Conservation (phyloP, 2,113 vertebrate genomes). For the Nothoprocta perdicaria region DNA sequence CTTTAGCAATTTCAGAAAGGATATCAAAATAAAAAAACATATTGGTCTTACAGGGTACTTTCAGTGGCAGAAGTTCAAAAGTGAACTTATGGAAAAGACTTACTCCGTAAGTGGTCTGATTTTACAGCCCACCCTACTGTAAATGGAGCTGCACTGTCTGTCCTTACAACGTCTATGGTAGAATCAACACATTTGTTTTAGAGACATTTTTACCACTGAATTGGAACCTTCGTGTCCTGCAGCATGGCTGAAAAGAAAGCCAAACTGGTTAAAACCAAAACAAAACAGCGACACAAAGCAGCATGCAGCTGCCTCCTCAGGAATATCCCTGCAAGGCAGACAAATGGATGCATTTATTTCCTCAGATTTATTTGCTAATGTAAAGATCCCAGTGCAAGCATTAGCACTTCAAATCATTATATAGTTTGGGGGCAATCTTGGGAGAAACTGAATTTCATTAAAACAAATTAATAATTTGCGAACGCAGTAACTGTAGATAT, state of each 20-base stretch:
- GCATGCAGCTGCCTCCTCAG: conserved; percentile 57
- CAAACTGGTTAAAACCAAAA: conserved; percentile 47
- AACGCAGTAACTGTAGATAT: neutral
- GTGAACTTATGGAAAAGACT: neutral
- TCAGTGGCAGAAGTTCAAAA: neutral
- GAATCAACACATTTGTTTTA: neutral
- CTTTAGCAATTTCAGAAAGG: neutral
- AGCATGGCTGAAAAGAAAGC: conserved; percentile 46
- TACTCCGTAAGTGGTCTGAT: fast-evolving
- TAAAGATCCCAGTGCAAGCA: conserved; percentile 51
- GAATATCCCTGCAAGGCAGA: conserved; percentile 64
- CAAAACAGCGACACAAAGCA: conserved; percentile 35
- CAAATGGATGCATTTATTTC: conserved; percentile 52
- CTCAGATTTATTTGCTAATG: conserved; percentile 56
- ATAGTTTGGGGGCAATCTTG: conserved; percentile 27
- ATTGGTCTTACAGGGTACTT: neutral
- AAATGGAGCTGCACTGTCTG: neutral
- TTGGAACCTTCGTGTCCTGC: conserved; percentile 31
- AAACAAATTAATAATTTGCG: conserved; percentile 25
- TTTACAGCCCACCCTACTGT: neutral
- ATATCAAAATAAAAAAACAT: neutral
- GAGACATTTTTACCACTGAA: conserved; percentile 12
- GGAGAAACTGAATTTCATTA: conserved; percentile 28
- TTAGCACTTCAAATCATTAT: conserved; percentile 26
- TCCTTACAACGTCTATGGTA: neutral